These are phyloP conservation scores for Vanacampus margaritifer DNA, from an alignment of 2,113 vertebrate genomes.

Conservation along the genomic window DNA sequence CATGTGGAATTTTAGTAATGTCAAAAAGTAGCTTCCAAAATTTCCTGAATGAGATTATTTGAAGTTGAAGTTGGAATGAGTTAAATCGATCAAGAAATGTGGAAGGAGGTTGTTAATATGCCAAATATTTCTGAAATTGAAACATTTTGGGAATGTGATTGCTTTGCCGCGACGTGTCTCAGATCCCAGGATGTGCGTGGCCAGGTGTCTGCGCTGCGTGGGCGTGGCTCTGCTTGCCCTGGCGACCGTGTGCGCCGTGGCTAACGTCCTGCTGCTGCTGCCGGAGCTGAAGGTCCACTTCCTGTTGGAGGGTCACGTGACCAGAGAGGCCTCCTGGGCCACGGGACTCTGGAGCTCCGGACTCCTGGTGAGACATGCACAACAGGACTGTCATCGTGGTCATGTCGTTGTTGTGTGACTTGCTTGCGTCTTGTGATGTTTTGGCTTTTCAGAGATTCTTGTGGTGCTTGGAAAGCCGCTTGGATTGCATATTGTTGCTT, in stretches of 20 bases:
- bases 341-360: constrained; percentile 78
- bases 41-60: no score
- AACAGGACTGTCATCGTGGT: background rate
- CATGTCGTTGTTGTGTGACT: background rate
- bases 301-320: constrained; percentile 71
- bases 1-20: no score
- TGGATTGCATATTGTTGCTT: background rate
- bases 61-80: no score
- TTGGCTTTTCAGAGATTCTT: background rate
- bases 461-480: background rate
- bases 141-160: background rate
- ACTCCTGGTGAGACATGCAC: constrained; percentile 74
- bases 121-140: no score
- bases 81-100: no score
- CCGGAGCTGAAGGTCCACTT: constrained; percentile 69
- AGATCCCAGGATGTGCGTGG: constrained; percentile 73
- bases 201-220: constrained; percentile 70
- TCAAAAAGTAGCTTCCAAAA: no score
- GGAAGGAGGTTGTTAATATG: no score
- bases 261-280: constrained; percentile 78
- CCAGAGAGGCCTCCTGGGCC: constrained; percentile 74
- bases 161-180: background rate
- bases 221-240: constrained; percentile 71
- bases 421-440: background rate
- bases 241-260: constrained; percentile 71